A percentile compares a stretch with the other conserved stretches of the same genome.
Evolutionary conservation across 2,113 vertebrate genomes (phyloP).

Genomic region (Oreochromis niloticus): DNA sequence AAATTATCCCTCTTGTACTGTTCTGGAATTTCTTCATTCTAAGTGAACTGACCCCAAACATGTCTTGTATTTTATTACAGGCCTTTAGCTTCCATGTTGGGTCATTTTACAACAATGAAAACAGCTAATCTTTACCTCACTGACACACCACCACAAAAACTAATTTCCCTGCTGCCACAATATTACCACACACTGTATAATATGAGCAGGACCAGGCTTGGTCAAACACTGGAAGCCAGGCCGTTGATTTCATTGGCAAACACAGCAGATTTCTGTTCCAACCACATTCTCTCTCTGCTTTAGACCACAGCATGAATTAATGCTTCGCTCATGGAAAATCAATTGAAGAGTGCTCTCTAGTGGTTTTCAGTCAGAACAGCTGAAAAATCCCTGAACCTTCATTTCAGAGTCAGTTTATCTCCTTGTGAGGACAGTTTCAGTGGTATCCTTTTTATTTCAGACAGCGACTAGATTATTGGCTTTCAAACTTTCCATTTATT

Average conservation of each 20-base stretch:
- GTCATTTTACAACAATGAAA: constrained; percentile 46
- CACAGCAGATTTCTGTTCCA: constrained; percentile 1
- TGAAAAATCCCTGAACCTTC: neutral
- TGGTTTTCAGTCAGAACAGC: constrained; percentile 50
- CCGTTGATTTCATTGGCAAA: constrained; percentile 54
- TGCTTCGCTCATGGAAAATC: constrained; percentile 35
- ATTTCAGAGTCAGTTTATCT: neutral
- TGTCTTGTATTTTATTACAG: constrained; percentile 8
- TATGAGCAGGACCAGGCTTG: constrained; percentile 5
- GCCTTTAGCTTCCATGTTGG: constrained; percentile 18
- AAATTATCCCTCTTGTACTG: neutral
- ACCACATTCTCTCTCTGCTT: constrained; percentile 17
- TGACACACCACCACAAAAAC: constrained; percentile 22
- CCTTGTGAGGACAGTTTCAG: neutral
- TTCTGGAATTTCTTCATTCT: neutral
- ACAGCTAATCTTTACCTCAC: constrained; percentile 36
- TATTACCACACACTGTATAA: constrained; percentile 36
- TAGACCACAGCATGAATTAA: neutral
- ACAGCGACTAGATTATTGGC: neutral
- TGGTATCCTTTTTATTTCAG: neutral
- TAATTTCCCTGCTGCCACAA: constrained; percentile 42
- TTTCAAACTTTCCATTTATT: neutral
- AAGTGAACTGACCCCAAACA: constrained; percentile 3
- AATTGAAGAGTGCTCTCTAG: constrained; percentile 62
- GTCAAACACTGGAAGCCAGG: constrained; percentile 16